These are phyloP conservation scores for Elegia similella DNA, from an alignment of 2,888 invertebrate genomes.

Conservation along the genomic window DNA sequence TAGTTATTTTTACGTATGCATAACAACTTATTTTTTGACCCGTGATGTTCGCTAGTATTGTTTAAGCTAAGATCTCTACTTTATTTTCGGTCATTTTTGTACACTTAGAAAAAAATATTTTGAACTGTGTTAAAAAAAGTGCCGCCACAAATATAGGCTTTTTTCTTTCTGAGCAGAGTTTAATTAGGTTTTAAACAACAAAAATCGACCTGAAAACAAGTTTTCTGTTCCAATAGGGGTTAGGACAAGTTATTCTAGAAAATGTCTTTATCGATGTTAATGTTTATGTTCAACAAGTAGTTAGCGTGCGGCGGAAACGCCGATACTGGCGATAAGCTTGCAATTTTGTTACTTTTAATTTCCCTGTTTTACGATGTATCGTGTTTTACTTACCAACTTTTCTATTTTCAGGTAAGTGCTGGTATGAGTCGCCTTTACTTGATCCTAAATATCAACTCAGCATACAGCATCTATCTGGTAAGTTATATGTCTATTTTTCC, in stretches of 20 bases:
- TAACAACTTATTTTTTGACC: too few relatives aligned
- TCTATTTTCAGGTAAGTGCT: slow-evolving; percentile 62
- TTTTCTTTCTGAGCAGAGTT: too few relatives aligned
- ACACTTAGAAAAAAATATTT: too few relatives aligned
- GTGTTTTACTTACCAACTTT: slow-evolving; percentile 27
- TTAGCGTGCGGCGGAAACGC: slow-evolving; percentile 49
- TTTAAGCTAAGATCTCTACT: too few relatives aligned
- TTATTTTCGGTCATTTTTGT: too few relatives aligned
- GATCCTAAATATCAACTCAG: slow-evolving; percentile 6
- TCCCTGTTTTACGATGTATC: slow-evolving; percentile 26
- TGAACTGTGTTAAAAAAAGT: too few relatives aligned
- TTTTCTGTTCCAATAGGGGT: background rate
- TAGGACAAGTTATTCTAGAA: background rate
- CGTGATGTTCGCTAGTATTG: too few relatives aligned
- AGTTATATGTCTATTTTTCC: background rate
- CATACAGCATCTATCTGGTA: background rate
- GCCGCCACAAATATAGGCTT: too few relatives aligned
- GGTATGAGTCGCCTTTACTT: slow-evolving; percentile 32
- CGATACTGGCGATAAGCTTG: slow-evolving; percentile 56
- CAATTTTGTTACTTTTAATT: slow-evolving; percentile 47
- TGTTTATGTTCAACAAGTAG: slow-evolving; percentile 44
- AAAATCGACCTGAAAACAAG: too few relatives aligned
- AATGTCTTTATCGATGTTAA: slow-evolving; percentile 26
- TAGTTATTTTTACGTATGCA: too few relatives aligned
- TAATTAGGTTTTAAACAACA: too few relatives aligned